A percentile compares a stretch with the other conserved stretches of the same genome.
Evolutionary conservation across 1,140 invertebrate species (phyloP).

Genomic region (Holcopasites calliopsidis): DNA sequence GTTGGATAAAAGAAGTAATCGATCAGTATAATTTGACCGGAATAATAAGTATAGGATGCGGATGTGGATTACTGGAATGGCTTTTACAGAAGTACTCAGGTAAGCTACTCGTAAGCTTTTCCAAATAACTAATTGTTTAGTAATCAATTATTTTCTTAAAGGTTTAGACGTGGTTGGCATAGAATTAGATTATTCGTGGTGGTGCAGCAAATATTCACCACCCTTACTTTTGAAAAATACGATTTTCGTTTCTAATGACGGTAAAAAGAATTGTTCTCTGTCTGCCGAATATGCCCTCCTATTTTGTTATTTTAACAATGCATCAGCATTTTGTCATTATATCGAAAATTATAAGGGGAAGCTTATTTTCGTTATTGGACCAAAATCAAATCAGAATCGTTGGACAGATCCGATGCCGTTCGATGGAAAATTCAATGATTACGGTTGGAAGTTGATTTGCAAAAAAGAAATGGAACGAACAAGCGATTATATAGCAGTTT

Average conservation of each 20-base stretch:
- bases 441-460: constrained; percentile 68
- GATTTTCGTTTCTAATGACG: constrained; percentile 71
- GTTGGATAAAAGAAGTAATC: constrained; percentile 72
- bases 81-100: constrained; percentile 78
- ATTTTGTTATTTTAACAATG: constrained; percentile 89
- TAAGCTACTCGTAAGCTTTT: constrained; percentile 52
- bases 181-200: constrained; percentile 83
- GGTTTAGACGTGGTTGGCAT: constrained; percentile 78
- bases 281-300: constrained; percentile 81
- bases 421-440: constrained; percentile 75
- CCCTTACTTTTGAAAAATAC: constrained; percentile 78
- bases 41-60: constrained; percentile 81
- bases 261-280: constrained; percentile 60
- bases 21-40: constrained; percentile 65
- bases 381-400: constrained; percentile 82
- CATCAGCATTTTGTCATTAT: constrained; percentile 83
- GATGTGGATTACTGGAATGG: constrained; percentile 82
- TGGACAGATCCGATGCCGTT: constrained; percentile 85
- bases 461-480: constrained; percentile 74
- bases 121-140: not conserved
- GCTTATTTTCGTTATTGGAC: constrained; percentile 86
- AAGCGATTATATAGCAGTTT: constrained; percentile 80
- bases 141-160: constrained; percentile 55
- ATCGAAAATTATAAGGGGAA: constrained; percentile 82
- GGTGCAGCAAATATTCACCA: constrained; percentile 82